phyloP scores from a whole-genome alignment of 2,888 invertebrate genomes.

The Hypercompe scribonia region DNA sequence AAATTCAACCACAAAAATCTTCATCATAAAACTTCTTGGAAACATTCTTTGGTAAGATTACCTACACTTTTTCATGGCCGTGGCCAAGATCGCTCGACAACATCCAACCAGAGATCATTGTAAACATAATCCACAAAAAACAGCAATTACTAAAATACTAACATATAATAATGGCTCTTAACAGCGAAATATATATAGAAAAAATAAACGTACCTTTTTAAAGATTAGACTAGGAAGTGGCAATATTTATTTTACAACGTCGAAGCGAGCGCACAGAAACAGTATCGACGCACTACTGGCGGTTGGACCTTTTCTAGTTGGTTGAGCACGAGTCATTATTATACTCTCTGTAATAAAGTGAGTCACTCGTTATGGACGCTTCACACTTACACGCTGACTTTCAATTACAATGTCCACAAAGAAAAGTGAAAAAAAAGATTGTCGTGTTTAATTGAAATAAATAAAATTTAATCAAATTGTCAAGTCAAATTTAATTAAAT shows the following conservation, averaged over 20 bases:
- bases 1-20: background rate
- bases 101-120: background rate
- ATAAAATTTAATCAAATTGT: too few relatives aligned
- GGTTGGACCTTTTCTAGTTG: conserved; percentile 26
- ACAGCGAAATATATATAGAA: background rate
- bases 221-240: conserved; percentile 17
- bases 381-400: conserved; percentile 29
- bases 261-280: conserved; percentile 38
- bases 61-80: background rate
- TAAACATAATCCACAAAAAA: background rate
- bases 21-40: background rate
- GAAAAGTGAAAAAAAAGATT: background rate
- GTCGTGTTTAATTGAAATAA: background rate
- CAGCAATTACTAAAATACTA: background rate
- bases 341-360: conserved; percentile 34
- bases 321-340: conserved; percentile 44
- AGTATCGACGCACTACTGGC: conserved; percentile 47
- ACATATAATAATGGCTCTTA: background rate
- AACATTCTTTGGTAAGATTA: conserved; percentile 1
- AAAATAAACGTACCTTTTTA: conserved; percentile 29
- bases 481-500: too few relatives aligned
- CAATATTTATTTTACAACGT: conserved; percentile 26
- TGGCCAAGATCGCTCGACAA: background rate
- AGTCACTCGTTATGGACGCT: conserved; percentile 40
- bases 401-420: background rate